Evolutionary conservation across 2,888 invertebrate species (phyloP).

Genomic region (Drosophila sordidula): DNA sequence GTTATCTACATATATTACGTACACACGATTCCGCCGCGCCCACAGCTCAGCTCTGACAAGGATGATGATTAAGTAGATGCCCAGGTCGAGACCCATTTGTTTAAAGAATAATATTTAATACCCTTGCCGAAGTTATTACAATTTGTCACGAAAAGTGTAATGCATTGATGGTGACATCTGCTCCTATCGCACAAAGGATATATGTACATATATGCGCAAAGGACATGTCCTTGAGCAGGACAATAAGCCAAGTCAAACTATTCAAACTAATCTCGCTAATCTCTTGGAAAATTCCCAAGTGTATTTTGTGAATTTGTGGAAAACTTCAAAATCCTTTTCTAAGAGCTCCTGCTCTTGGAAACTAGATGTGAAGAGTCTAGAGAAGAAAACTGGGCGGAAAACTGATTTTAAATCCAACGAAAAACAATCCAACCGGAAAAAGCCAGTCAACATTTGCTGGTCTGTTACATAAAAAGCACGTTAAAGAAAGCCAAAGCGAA

Average conservation of each 20-base stretch:
- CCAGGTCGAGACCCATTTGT: background rate
- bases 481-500: background rate
- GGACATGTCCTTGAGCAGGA: background rate
- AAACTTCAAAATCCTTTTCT: background rate
- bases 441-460: no score
- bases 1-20: background rate
- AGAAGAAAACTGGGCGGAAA: background rate
- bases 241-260: background rate
- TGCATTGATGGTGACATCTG: no score
- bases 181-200: background rate
- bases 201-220: background rate
- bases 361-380: no score
- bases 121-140: background rate
- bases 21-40: conserved; percentile 18
- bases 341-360: no score
- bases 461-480: no score
- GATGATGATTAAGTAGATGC: background rate
- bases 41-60: conserved; percentile 3
- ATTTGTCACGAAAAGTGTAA: background rate
- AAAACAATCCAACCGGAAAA: background rate
- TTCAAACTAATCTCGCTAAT: background rate
- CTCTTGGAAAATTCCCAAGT: background rate
- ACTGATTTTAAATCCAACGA: background rate
- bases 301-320: no score
- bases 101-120: background rate